Base-by-base conservation (phyloP, 2,797 vertebrate genomes). In the Sorex maritimensis region DNA sequence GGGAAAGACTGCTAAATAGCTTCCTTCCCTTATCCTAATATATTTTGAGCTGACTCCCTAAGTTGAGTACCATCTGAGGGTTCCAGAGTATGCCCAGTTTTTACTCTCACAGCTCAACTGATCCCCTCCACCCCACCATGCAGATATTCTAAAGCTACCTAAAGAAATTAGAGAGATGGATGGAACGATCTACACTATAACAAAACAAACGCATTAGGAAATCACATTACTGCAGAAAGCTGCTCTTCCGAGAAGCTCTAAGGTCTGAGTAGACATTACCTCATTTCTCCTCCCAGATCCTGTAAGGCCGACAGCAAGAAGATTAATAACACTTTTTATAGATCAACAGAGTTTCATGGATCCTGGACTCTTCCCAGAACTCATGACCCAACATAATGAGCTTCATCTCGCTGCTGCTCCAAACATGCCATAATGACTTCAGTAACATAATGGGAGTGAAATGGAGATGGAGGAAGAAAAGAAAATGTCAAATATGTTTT, bases 211-310 rank as follows among this genome's bases (percentile, higher is more conserved):
- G 77, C 90, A 95, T 94, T 94, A 93, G 67, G 52, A 94, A 96
- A 96, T 95, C 82, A 72, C 38, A 88, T 96, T 94, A 93, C 82
- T 75, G 73, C 78, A 93, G 89, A 94, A 72, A 10, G 73, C 30
- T 79, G 19, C 67, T 94, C 85, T 96, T 97, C 96, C 13, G 4
- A 96, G 95, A 96, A 96, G 65, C 77, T 79, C 3, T 6, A 83
- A 86, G 75, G 52, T 95, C 91, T 88, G 28, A 93, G 88, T 69
- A 96, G 96, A 96, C 94, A 85, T 97, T 96, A 97, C 94, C 88
- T 97, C 96, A 97, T 91, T 90, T 94, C 69, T 96, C 93, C 82
- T 95, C 38, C 63, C 63, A 75, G 79, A 93, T 88, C 72, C 94
- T 94, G 14, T 77, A 75, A 95, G 89, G 67, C 90, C 81, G 86